Conservation (phyloP, 2,113 vertebrate genomes). For the Accipiter cooperii region DNA sequence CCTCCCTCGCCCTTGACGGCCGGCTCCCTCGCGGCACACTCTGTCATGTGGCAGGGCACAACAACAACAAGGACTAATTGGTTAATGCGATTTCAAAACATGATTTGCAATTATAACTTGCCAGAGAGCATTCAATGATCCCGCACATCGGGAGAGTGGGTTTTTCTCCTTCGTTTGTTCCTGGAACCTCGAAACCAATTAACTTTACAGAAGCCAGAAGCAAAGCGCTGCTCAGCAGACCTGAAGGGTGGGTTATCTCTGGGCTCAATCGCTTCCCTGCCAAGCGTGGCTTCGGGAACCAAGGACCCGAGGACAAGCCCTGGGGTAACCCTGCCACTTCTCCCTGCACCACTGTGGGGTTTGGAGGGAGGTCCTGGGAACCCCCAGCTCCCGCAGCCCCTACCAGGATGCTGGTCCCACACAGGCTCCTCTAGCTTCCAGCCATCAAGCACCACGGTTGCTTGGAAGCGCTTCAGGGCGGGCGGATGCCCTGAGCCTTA, state of each 20-base stretch:
- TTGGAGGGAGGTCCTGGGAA: not conserved
- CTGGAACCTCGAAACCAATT: slow-evolving; percentile 68
- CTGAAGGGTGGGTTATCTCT: slow-evolving; percentile 42
- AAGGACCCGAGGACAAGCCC: not conserved
- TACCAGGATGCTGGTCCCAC: fast-evolving
- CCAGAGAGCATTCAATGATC: slow-evolving; percentile 50
- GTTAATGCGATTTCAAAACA: slow-evolving; percentile 63
- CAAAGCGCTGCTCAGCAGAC: slow-evolving; percentile 28
- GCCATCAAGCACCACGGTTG: not conserved
- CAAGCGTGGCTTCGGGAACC: not conserved
- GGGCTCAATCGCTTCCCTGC: not conserved
- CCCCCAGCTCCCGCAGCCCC: not conserved
- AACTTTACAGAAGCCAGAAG: slow-evolving; percentile 66
- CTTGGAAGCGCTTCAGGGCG: not conserved
- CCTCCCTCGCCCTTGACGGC: not conserved
- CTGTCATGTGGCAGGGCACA: slow-evolving; percentile 45
- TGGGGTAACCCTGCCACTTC: not conserved
- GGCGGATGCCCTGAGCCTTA: not conserved
- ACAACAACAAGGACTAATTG: slow-evolving; percentile 57
- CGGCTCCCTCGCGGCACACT: not conserved
- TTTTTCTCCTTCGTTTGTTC: slow-evolving; percentile 60
- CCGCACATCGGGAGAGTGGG: not conserved
- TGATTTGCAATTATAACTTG: slow-evolving; percentile 63
- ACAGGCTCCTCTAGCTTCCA: not conserved
- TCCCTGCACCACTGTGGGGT: not conserved